Evolutionary conservation across 2,113 vertebrate genomes (phyloP), one percentile per base, ranked within the genome.

Genomic region (Mola mola): DNA sequence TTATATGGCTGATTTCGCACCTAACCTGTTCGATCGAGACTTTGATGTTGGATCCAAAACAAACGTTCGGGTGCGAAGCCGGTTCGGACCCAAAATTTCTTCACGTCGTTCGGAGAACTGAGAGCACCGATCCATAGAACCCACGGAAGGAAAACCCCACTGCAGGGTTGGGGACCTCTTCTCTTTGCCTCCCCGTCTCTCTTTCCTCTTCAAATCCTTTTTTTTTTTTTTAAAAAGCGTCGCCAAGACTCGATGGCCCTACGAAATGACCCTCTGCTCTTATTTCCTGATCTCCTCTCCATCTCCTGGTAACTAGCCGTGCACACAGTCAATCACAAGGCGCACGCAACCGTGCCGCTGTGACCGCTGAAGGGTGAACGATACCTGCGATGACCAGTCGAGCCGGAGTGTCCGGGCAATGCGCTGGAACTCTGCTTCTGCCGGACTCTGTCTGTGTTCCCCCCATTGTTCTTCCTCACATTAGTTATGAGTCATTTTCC

Each of bases 291-390:
- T 46, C 57, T 42, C 40, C 22, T 51, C 60, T 77, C 48, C 51
- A 42, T 71, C 53, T 15, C 3, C 53, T 20, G 15, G 52, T 34
- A 34, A 34, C 33, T 34, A 4, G 33, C 33, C 15, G n/a, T 17
- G 6, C 28, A 24, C 56, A 37, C 60, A 11, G 59, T 17, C 11
- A 28, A 15, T 33, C 34, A 8, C 17, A 15, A 49, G 12, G 24
- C 16, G 31, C 37, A 58, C 34, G 52, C 40, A 41, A 5, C 28
- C n/a, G n/a, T 29, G 28, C 28, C 26, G 40, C 10, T 42, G 55
- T 46, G 43, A 17, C 49, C 66, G 36, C 44, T 70, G 72, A 59
- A 84, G 80, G 47, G 68, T 66, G 73, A 77, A 79, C 74, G 74
- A 81, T 79, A 68, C 67, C 38, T 22, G 31, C 31, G 48, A 56